Base-by-base conservation (phyloP, 2,888 invertebrate species). In the Drosophila austrosaltans region DNA sequence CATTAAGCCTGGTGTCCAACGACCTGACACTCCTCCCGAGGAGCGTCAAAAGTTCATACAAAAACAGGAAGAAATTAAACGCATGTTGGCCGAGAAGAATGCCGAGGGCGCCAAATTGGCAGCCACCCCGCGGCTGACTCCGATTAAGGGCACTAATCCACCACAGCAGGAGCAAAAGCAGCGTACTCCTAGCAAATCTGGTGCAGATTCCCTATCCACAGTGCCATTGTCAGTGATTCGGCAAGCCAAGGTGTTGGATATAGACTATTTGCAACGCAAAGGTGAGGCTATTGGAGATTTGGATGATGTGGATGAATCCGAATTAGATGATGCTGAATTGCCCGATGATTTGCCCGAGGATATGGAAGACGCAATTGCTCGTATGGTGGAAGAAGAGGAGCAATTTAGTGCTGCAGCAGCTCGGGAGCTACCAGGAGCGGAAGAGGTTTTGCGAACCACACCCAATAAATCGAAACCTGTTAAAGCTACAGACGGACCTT, bases 341-440 rank as follows among this genome's bases (percentile, higher is more conserved):
- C 92, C 92, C 0, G 93, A 93, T 64, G 93, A 93, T 63, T 91
- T 93, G 32, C 92, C 93, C 0, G 93, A 94, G 32, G 93, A 93
- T 72, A 93, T 93, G 92, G 93, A 92, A 67, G 93, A 93, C 63
- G 90, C 91, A 2, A 92, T 93, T 44, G 93, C 92, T n/a, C 94
- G 94, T 83, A 94, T 94, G 94, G 94, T 94, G 91, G 94, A 94
- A 76, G 94, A 95, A 81, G 72, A 94, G 72, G 94, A 94, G 58
- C 94, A 94, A 75, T 94, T 94, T 67, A 94, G 93, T 54, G 94
- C 94, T 0, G 93, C 94, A 39, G 93, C 93, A 16, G 94, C 91
- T 0, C 93, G 94, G 54, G 94, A 94, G 44, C 75, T 93, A 7
- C 94, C 94, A 60, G 90, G 94, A 2, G 76, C 94, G 2, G 90